phyloP scores from a whole-genome alignment of 2,113 vertebrate species.

The Agapornis roseicollis region DNA sequence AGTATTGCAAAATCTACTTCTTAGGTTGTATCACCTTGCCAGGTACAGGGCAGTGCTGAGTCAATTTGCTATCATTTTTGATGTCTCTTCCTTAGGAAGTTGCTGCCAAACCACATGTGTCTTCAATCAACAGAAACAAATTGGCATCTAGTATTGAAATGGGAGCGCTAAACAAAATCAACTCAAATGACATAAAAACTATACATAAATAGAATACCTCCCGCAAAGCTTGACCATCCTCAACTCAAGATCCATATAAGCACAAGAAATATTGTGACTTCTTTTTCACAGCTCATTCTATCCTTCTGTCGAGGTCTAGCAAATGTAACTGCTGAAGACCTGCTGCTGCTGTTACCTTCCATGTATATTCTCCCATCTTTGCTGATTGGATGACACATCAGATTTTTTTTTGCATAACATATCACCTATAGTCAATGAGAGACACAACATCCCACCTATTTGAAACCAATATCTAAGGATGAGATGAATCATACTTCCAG shows the following conservation, averaged over 20 bases:
- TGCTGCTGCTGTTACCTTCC: background rate
- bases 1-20: background rate
- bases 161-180: background rate
- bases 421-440: background rate
- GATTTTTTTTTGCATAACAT: background rate
- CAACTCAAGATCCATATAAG: background rate
- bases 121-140: background rate
- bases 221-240: background rate
- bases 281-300: background rate
- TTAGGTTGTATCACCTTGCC: background rate
- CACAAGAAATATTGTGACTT: background rate
- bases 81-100: background rate
- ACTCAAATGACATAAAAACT: background rate
- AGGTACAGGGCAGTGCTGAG: background rate
- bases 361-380: background rate
- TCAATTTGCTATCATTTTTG: background rate
- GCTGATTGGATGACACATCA: background rate
- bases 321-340: background rate
- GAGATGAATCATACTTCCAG: background rate
- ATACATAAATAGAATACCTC: background rate
- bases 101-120: background rate
- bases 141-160: background rate
- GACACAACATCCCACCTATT: background rate
- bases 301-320: background rate
- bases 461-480: background rate